Base-by-base conservation (phyloP, 2,797 vertebrate genomes). In the Linurgus olivaceus region DNA sequence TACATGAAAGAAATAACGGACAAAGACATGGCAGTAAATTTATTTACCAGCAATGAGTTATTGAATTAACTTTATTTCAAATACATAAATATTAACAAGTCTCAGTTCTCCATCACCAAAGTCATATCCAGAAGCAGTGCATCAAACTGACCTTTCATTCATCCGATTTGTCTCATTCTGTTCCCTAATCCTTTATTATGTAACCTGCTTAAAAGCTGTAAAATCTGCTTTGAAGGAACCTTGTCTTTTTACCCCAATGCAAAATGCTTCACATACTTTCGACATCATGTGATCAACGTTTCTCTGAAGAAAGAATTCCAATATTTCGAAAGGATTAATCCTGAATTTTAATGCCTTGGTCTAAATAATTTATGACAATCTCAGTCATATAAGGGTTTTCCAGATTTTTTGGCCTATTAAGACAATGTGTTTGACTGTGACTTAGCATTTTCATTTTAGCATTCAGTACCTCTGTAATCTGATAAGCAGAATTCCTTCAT, bases 171-270 rank as follows among this genome's bases (percentile, higher is more conserved):
- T 91, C 91, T 92, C 93, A 51, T 89, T 96, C 95, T 77, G 84
- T 8, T 95, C 86, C 72, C 93, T 97, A 97, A 97, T 96, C 94
- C 94, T 88, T 70, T 67, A 92, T 96, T 97, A 96, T 23, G 59
- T 91, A 96, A 95, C 94, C 92, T 83, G 94, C 91, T 97, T 97
- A 95, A 95, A 93, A 92, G 82, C 94, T 93, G 68, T 44, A 94
- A 96, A 97, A 94, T 94, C 86, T 93, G 91, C 86, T 94, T 95
- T 85, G 92, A 95, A 92, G 84, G 75, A 96, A 95, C 92, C 77
- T 87, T 91, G 88, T 92, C 86, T 87, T 95, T 96, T 86, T 83
- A 85, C 52, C 77, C 71, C 71, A 84, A 48, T 85, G 71, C 68
- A 89, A 96, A 94, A 94, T 94, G 78, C 25, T 90, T 93, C 68